Percentiles rank a stretch among this genome's conserved stretches.
Evolutionary conservation across 1,140 invertebrate genomes (phyloP).

Genomic region (Chironomus tepperi): DNA sequence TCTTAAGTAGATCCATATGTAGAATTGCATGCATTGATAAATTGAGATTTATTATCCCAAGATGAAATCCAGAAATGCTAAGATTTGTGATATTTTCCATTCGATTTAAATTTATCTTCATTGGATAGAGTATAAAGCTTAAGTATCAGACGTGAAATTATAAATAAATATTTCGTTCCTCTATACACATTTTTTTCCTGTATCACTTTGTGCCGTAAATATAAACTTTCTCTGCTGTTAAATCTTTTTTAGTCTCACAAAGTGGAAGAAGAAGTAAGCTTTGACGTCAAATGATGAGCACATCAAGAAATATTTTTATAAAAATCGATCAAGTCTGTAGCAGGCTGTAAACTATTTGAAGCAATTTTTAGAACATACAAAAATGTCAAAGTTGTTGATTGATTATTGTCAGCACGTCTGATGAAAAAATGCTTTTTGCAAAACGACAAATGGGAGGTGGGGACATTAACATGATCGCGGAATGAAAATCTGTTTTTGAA

Average conservation of each 20-base stretch:
- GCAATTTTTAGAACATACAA: neutral
- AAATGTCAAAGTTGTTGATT: neutral
- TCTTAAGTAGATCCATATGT: too few species aligned
- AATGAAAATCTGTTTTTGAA: too few species aligned
- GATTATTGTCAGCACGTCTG: neutral
- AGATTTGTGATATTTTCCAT: too few species aligned
- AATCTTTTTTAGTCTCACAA: neutral
- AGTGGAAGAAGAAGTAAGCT: neutral
- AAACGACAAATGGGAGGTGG: too few species aligned
- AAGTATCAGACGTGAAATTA: neutral
- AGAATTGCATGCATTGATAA: too few species aligned
- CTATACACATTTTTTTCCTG: neutral
- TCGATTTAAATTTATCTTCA: too few species aligned
- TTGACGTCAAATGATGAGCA: conserved; percentile 7
- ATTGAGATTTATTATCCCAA: too few species aligned
- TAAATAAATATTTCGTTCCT: neutral
- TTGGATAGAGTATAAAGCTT: too few species aligned
- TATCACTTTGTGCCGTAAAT: neutral
- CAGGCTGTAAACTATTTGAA: neutral
- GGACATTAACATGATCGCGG: too few species aligned
- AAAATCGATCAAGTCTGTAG: neutral
- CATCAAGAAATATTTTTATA: neutral
- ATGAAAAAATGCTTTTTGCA: too few species aligned
- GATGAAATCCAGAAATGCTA: too few species aligned
- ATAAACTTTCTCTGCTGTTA: neutral